These are phyloP conservation scores for Centruroides vittatus DNA, from an alignment of 1,140 invertebrate species.

Conservation along the genomic window DNA sequence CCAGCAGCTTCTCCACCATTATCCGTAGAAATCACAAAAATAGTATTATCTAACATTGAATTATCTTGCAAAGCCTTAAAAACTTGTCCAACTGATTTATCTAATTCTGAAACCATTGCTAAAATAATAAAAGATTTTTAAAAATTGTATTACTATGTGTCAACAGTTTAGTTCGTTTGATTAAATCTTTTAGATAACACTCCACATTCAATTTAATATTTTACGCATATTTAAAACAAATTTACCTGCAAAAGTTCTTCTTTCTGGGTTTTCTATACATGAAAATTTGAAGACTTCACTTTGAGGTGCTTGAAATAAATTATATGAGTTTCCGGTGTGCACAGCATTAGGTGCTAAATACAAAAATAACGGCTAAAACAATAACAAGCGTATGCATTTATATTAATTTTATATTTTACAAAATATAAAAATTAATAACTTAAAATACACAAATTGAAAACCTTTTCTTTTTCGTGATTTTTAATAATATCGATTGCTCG, in stretches of 20 bases:
- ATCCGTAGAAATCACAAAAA: too few relatives aligned
- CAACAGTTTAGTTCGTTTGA: too few relatives aligned
- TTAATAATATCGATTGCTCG: constrained; percentile 54
- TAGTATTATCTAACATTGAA: too few relatives aligned
- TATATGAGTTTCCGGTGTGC: constrained; percentile 65
- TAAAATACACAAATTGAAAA: neutral
- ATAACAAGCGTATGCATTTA: neutral
- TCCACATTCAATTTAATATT: too few relatives aligned
- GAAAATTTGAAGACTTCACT: constrained; percentile 5
- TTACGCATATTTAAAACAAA: neutral
- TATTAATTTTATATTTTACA: too few relatives aligned
- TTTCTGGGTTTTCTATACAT: constrained; percentile 10
- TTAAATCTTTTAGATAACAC: too few relatives aligned
- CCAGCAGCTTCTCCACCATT: too few relatives aligned
- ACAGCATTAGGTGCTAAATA: constrained; percentile 71
- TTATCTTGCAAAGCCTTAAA: too few relatives aligned
- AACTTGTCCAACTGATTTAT: too few relatives aligned
- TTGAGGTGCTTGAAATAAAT: constrained; percentile 22
- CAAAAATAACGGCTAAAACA: constrained; percentile 53
- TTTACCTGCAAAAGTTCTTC: constrained; percentile 15
- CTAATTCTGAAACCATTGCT: too few relatives aligned
- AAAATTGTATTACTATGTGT: too few relatives aligned
- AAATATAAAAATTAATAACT: neutral
- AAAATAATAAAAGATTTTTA: too few relatives aligned
- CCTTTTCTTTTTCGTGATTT: constrained; percentile 41